Conservation (phyloP, 2,888 invertebrate species). For the Melanostoma mellinum region DNA sequence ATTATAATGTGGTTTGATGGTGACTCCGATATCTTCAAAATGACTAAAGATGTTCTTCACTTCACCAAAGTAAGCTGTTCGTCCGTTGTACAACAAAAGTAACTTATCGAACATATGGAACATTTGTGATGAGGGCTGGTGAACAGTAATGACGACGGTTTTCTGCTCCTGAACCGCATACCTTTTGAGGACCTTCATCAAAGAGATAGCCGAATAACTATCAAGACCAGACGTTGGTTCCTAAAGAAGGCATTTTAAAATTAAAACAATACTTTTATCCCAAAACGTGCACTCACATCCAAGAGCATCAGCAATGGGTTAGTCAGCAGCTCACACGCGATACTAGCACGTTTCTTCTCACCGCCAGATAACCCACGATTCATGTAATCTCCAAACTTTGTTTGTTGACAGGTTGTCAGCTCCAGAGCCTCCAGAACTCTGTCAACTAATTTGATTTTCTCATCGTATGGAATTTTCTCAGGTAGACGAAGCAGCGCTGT, state of each 20-base stretch:
- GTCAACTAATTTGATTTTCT: constrained; percentile 90
- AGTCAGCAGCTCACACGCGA: constrained; percentile 91
- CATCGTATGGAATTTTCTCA: constrained; percentile 86
- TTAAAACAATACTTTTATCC: no score
- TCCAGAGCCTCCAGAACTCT: constrained; percentile 90
- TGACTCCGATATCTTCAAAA: constrained; percentile 87
- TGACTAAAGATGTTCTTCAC: constrained; percentile 88
- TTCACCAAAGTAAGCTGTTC: constrained; percentile 90
- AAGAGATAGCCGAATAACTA: constrained; percentile 89
- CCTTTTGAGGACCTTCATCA: constrained; percentile 88
- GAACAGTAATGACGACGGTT: constrained; percentile 90
- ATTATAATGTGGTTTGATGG: constrained; percentile 90
- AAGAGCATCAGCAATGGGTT: constrained; percentile 90
- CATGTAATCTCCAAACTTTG: constrained; percentile 89
- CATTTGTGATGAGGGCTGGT: constrained; percentile 92
- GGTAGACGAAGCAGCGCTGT: constrained; percentile 86
- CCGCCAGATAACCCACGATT: constrained; percentile 91
- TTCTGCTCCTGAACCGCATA: constrained; percentile 90
- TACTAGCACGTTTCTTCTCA: constrained; percentile 91
- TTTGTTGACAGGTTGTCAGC: constrained; percentile 88
- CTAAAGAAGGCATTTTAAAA: constrained; percentile 81
- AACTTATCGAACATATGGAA: constrained; percentile 92
- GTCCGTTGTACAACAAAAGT: constrained; percentile 87
- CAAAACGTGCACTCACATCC: constrained; percentile 85
- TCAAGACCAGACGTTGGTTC: constrained; percentile 93